These are phyloP conservation scores for Vireo griseus DNA, from an alignment of 2,797 vertebrate species.

Conservation along the genomic window DNA sequence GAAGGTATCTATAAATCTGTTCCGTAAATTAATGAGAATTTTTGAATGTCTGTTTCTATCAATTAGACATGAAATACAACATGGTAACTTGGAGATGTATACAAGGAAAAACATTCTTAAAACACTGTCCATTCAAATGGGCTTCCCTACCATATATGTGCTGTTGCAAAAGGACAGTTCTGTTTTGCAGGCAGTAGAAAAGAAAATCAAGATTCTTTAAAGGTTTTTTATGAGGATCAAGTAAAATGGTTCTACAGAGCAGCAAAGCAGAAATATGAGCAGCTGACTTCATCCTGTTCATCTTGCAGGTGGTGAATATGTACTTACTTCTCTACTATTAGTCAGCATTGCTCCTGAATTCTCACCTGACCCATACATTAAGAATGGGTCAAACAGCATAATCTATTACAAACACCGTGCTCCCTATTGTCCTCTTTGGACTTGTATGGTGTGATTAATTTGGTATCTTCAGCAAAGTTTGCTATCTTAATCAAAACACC, in stretches of 20 bases:
- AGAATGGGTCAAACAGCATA: not conserved
- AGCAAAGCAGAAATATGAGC: not conserved
- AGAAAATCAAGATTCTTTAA: not conserved
- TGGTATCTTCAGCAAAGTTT: not conserved
- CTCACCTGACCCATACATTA: not conserved
- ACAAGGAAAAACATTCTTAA: not conserved
- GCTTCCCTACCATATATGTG: not conserved
- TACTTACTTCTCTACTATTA: not conserved
- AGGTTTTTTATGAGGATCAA: not conserved
- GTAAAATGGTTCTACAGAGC: not conserved
- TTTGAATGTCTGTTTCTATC: not conserved
- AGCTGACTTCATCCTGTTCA: not conserved
- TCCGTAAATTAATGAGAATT: not conserved
- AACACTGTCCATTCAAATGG: not conserved
- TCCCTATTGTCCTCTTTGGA: not conserved
- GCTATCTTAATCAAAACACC: not conserved
- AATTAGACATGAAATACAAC: not conserved
- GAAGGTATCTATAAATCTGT: not conserved
- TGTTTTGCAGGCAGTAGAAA: not conserved
- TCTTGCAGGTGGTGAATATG: not conserved
- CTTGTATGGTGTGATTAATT: not conserved
- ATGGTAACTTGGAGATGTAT: not conserved
- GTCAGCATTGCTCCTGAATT: not conserved
- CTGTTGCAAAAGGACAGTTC: not conserved
- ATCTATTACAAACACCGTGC: not conserved